Evolutionary conservation across 2,113 vertebrate species (phyloP), one percentile per base, ranked within the genome.

Genomic region (Benitochromis conjunctus): DNA sequence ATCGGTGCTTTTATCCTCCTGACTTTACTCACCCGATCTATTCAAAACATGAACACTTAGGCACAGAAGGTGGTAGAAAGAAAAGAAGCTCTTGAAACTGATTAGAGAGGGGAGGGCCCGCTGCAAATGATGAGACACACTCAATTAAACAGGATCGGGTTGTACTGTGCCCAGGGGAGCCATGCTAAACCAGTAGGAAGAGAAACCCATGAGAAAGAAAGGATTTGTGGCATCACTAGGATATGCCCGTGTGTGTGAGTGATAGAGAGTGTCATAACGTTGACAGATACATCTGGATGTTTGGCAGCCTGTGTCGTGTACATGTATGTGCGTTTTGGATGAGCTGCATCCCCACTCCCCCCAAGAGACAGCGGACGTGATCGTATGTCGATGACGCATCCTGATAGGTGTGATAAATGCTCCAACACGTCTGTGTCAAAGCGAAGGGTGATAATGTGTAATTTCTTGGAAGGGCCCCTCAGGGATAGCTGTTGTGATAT

Each of bases 391-490:
- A 87, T 48, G 82, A 91, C 55, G 74, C 84, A 38, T 88, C 84
- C 80, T 95, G 94, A 95, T 94, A 93, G 92, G 92, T 94, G 92
- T 85, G 91, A 94, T 94, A 94, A 94, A 94, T 94, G 92, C 94
- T 89, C 57, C 88, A 18, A 92, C 94, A 95, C 91, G 83, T 88
- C 89, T 84, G 85, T 87, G 90, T 92, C 92, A 93, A 90, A 88
- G 83, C 51, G 46, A 90, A 88, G 86, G 93, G 91, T 94, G 94
- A 87, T 94, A 91, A 94, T 93, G 89, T 93, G 92, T 93, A 91
- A 94, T 95, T 91, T 93, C 82, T 88, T 80, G 74, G 79, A 90
- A 92, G 87, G 71, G 86, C 66, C 87, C 94, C 93, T 83, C 29
- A 9, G 91, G 92, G 89, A 86, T 9, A 10, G 82, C 86, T 83